Percentiles rank a stretch among this genome's conserved stretches.
Conservation (phyloP, 2,888 invertebrate genomes). For the Acanthococcus lagerstroemiae region DNA sequence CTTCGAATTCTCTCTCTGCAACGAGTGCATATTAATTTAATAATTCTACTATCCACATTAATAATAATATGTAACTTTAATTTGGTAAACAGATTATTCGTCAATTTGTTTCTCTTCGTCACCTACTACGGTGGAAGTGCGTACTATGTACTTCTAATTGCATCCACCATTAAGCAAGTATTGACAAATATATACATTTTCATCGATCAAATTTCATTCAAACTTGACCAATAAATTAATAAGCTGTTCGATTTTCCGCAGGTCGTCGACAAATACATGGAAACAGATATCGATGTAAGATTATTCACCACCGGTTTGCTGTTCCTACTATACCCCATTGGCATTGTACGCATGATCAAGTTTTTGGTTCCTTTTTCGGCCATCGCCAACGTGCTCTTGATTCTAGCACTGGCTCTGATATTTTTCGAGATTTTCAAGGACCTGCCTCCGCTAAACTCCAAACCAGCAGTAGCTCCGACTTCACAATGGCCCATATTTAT, state of each 20-base stretch:
- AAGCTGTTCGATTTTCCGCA: too few relatives aligned
- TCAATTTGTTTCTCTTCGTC: constrained; percentile 35
- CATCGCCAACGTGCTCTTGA: constrained; percentile 70
- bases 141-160: constrained; percentile 35
- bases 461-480: constrained; percentile 1
- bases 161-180: constrained; percentile 35
- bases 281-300: constrained; percentile 43
- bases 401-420: constrained; percentile 65
- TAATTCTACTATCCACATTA: too few relatives aligned
- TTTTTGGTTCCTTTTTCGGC: constrained; percentile 80
- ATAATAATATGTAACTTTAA: too few relatives aligned
- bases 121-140: constrained; percentile 37
- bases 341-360: constrained; percentile 65
- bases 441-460: constrained; percentile 37
- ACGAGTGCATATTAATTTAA: too few relatives aligned
- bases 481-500: constrained; percentile 68
- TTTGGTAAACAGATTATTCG: constrained; percentile 33
- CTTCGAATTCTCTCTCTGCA: not conserved
- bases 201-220: not conserved
- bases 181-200: not conserved
- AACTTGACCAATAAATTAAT: not conserved
- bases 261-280: too few relatives aligned
- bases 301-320: constrained; percentile 58
- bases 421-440: constrained; percentile 68
- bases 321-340: constrained; percentile 58